Evolutionary conservation across 2,888 invertebrate species (phyloP), one percentile per base, ranked within the genome.

Genomic region (Sisyra nigra): DNA sequence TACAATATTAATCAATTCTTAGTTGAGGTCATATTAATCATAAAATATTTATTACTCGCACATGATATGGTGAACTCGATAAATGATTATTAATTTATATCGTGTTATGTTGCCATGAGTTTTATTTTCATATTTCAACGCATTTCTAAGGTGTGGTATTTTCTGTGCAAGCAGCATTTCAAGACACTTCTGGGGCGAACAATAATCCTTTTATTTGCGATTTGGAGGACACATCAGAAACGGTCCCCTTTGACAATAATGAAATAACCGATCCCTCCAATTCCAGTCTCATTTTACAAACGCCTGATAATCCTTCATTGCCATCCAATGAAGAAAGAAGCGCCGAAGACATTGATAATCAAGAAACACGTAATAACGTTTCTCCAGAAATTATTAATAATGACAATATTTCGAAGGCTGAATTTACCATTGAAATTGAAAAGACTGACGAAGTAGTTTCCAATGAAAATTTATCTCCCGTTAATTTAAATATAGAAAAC

Each of bases 171-270:
- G 66, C 65, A 62, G 66, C 72, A 65, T 67, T 67, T 58, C 53
- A 57, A 57, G 70, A 69, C 62, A 54, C 57, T 53, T 55, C 57
- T 51, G 60, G 60, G 51, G 54, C 59, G 55, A 70, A 17, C 9
- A 37, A 72, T 52, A 76, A 76, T 66, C 76, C 76, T 47, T 76
- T 76, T 65, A 73, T 71, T 69, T 71, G 72, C 57, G 72, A 71
- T 46, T 65, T 66, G 52, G 40, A 40, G 30, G 34, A 34, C 2
- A 9, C n/a, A 18, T 10, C 15, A 4, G 18, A 18, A 18, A 15
- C 18, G 14, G 4, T 19, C 11, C 3, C 13, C 15, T 34, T 34
- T 8, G n/a, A 34, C 13, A 34, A 34, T 34, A 34, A 13, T 8
- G 34, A 34, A 14, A 15, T 34, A 8, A 15, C 34, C 34, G 13